Percentiles rank a stretch among this genome's conserved stretches.
These are phyloP conservation scores for Dicyrtomina minuta DNA, from an alignment of 2,888 invertebrate genomes.

Conservation along the genomic window DNA sequence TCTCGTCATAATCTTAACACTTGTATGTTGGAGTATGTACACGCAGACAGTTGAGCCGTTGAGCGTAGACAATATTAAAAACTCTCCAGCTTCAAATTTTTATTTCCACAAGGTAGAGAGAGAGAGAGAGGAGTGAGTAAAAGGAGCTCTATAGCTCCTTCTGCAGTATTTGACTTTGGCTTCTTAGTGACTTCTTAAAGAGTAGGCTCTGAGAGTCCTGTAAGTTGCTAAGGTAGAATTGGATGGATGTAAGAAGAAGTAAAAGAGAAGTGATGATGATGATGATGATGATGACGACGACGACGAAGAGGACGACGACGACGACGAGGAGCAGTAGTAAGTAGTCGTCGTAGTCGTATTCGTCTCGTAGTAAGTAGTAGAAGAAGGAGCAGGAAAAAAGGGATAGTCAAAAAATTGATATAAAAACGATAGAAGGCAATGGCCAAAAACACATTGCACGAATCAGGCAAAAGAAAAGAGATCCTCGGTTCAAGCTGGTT, in stretches of 20 bases:
- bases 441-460: constrained; percentile 32
- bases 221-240: neutral
- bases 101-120: constrained; percentile 7
- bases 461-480: constrained; percentile 25
- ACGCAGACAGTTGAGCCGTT: neutral
- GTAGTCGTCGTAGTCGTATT: no score
- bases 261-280: neutral
- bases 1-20: neutral
- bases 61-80: constrained; percentile 17
- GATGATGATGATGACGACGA: constrained; percentile 7
- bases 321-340: neutral
- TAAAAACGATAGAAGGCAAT: constrained; percentile 39
- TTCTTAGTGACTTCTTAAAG: constrained; percentile 1
- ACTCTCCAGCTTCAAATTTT: constrained; percentile 15
- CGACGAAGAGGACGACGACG: constrained; percentile 10
- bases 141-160: no score
- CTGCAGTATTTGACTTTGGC: neutral
- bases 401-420: constrained; percentile 33
- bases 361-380: no score
- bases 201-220: neutral
- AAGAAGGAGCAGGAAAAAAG: constrained; percentile 15
- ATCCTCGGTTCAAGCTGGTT: constrained; percentile 19
- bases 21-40: neutral
- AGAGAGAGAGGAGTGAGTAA: neutral
- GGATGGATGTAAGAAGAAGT: no score